Evolutionary conservation across 2,888 invertebrate genomes (phyloP).

Genomic region (Caenorhabditis uteleia): DNA sequence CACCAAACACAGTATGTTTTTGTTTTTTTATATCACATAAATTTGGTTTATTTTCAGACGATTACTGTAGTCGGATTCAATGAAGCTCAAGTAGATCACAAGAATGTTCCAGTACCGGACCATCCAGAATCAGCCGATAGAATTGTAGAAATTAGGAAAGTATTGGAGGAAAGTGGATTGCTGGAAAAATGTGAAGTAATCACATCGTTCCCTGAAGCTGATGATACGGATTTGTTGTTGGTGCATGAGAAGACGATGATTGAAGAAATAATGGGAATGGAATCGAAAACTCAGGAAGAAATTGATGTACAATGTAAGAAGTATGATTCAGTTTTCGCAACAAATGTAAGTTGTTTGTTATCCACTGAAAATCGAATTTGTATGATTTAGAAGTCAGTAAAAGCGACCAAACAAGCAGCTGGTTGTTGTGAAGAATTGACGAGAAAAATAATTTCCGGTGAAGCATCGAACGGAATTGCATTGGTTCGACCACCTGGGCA

Average conservation of each 20-base stretch:
- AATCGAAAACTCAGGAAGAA: slow-evolving; percentile 23
- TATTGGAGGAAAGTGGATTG: slow-evolving; percentile 25
- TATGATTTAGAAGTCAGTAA: too few species aligned
- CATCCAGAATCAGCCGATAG: slow-evolving; percentile 48
- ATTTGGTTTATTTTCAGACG: slow-evolving; percentile 8
- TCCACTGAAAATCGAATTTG: slow-evolving; percentile 25
- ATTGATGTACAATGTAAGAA: slow-evolving; percentile 27
- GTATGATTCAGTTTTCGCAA: slow-evolving; percentile 49
- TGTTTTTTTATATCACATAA: not conserved
- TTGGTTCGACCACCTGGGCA: slow-evolving; percentile 82
- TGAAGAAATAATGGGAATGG: not conserved
- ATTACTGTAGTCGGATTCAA: slow-evolving; percentile 47
- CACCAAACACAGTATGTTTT: not conserved
- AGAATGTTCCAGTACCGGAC: slow-evolving; percentile 23
- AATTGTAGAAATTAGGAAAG: slow-evolving; percentile 32
- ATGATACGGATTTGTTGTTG: slow-evolving; percentile 35
- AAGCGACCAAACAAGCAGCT: slow-evolving; percentile 38
- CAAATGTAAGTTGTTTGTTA: slow-evolving; percentile 14
- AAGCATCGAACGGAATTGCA: slow-evolving; percentile 49
- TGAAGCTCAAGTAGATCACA: slow-evolving; percentile 23
- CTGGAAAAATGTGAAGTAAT: slow-evolving; percentile 37
- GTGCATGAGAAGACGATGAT: slow-evolving; percentile 35
- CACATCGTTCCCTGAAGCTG: slow-evolving; percentile 18
- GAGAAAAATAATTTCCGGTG: slow-evolving; percentile 32
- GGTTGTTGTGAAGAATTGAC: slow-evolving; percentile 41